These are phyloP conservation scores for Busseola fusca DNA, from an alignment of 2,888 invertebrate genomes.

Conservation along the genomic window DNA sequence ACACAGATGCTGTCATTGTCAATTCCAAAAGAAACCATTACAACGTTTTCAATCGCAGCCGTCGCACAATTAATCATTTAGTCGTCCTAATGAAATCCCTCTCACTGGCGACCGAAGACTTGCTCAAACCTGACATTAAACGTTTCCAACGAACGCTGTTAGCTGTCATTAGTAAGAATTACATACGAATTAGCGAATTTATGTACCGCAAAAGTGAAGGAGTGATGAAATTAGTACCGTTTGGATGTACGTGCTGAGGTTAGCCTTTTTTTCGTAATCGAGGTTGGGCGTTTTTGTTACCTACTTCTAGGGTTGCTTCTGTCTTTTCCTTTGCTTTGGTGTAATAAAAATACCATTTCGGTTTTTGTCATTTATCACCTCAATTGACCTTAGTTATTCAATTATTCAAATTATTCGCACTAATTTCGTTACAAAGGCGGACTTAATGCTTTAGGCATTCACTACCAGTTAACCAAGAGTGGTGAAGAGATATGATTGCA, in stretches of 20 bases:
- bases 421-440: too few relatives aligned
- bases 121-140: conserved; percentile 70
- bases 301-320: neutral
- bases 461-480: too few relatives aligned
- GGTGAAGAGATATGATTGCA: too few relatives aligned
- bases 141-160: conserved; percentile 70
- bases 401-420: too few relatives aligned
- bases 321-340: neutral
- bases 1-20: neutral
- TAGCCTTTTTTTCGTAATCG: conserved; percentile 19
- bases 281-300: neutral
- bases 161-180: conserved; percentile 71
- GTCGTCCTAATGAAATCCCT: conserved; percentile 51
- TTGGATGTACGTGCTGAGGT: conserved; percentile 41
- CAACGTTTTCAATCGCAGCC: conserved; percentile 19
- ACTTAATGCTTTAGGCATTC: too few relatives aligned
- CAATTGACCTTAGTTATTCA: neutral
- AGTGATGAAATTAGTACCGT: conserved; percentile 65
- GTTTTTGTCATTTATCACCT: neutral
- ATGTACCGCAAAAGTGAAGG: conserved; percentile 69
- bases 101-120: conserved; percentile 54
- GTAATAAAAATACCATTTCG: neutral
- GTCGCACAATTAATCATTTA: conserved; percentile 35
- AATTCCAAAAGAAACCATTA: conserved; percentile 6
- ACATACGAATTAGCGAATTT: conserved; percentile 74